Base-by-base conservation (phyloP, 1,140 invertebrate genomes). In the Pantala flavescens region DNA sequence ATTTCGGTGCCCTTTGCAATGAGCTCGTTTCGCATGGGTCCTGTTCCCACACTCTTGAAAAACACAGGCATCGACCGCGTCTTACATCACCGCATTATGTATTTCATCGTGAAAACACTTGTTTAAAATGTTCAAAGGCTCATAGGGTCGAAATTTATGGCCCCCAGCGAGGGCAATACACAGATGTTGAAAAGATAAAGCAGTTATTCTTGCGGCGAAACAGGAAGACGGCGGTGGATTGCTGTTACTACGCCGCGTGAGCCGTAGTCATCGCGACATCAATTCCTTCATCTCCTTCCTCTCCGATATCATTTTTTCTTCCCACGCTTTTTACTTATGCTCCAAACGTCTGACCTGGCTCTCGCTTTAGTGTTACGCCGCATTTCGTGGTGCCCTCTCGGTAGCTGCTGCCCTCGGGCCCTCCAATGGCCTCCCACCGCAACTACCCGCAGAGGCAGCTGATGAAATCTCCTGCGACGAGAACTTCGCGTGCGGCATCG, bases 281-380 rank as follows among this genome's bases (percentile, higher is more conserved):
- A 63, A 21, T 16, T 21, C 5, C 14, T 12, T 63, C 14, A 19
- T 16, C 49, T 21, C n/a, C 12, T 21, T 19, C 49, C 49, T 63
- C 49, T 12, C 5, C 49, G 49, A 63, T 21, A 63, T 19, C 16
- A 63, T 63, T 63, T 21, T 21, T 63, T 21, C 49, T 63, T 63
- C 49, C 49, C 49, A 63, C 49, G 49, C 49, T 63, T 63, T 63
- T 63, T 63, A 63, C 49, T 7, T 63, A 63, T 63, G 49, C 49
- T 7, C 49, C 12, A 3, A 21, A 63, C 49, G 49, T 63, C n/a
- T 63, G 49, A 63, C 49, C 49, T 63, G 3, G 49, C 12, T 63
- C 49, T 63, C 49, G 49, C 49, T 63, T 21, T 21, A 3, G 49
- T 7, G 49, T 63, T 63, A 21, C 14, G 49, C 49, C 16, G 49